Evolutionary conservation across 2,888 invertebrate genomes (phyloP), one percentile per base, ranked within the genome.

Genomic region (Drosophila ezoana): DNA sequence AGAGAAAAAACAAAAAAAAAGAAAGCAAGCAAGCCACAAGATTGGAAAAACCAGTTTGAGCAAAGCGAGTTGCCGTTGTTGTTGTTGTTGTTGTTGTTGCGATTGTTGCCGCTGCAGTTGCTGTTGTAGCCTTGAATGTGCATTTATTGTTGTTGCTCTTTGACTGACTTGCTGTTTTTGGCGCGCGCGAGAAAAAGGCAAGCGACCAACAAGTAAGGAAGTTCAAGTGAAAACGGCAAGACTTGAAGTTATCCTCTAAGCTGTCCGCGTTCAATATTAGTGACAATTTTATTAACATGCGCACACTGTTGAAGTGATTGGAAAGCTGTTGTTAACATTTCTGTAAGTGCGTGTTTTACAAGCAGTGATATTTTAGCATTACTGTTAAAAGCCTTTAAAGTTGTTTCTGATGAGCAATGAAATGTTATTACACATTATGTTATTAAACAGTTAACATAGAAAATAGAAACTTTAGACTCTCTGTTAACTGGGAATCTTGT

Each of bases 81-180:
- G 53, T 33, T 57, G 65, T 9, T 47, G 44, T 13, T 40, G 56
- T 18, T 52, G 59, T 11, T 59, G 49, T 48, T 37, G 38, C 13
- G 48, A 59, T 41, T 59, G 56, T 38, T 63, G 58, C 10, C 52
- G 59, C 40, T 52, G 59, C 10, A 44, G 62, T 40, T 77, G 65
- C 58, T 77, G 63, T 68, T 83, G 78, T 64, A 83, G 83, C 83
- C 83, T 83, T 83, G 83, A 83, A 83, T 85, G 86, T 83, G 88
- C 88, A 85, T 85, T 80, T 81, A 74, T 74, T 82, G 77, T 71
- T 65, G 73, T 68, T 75, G 71, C 65, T 68, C 62, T 72, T 74
- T 74, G 66, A 66, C 52, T 56, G 47, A 61, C 41, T 67, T 53
- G 72, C 68, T 60, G 75, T 79, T 82, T 87, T 83, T 79, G 86